A percentile compares a stretch with the other conserved stretches of the same genome.
Evolutionary conservation across 2,888 invertebrate genomes (phyloP).

Genomic region (Drosophila quinaria): DNA sequence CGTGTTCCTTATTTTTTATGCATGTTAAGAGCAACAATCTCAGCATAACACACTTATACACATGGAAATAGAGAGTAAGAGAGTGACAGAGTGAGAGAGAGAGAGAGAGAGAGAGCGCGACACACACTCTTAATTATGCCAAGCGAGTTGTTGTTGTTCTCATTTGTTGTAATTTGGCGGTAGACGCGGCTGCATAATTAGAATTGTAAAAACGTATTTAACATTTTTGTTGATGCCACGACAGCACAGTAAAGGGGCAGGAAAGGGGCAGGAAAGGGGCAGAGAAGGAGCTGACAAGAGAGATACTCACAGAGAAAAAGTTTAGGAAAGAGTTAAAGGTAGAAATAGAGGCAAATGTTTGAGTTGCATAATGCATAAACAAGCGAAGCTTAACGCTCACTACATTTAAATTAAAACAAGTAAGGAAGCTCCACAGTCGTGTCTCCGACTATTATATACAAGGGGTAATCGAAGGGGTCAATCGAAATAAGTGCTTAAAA

Average conservation of each 20-base stretch:
- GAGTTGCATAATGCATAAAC: slow-evolving; percentile 15
- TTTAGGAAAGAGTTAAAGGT: not conserved
- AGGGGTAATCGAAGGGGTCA: too few species aligned
- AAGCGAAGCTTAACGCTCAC: not conserved
- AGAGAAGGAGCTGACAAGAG: not conserved
- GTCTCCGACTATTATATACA: not conserved
- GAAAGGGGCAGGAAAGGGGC: not conserved
- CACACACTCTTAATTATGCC: slow-evolving; percentile 71
- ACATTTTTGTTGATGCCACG: slow-evolving; percentile 48
- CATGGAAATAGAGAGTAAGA: slow-evolving; percentile 35
- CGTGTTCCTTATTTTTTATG: slow-evolving; percentile 78
- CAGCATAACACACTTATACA: slow-evolving; percentile 58
- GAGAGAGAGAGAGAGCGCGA: slow-evolving; percentile 5
- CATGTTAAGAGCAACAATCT: slow-evolving; percentile 80
- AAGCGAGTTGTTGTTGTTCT: slow-evolving; percentile 39
- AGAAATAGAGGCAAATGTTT: not conserved
- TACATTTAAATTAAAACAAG: not conserved
- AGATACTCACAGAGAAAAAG: not conserved
- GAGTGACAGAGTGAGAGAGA: slow-evolving; percentile 2
- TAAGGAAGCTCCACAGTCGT: not conserved
- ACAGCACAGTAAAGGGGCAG: not conserved
- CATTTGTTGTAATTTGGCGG: slow-evolving; percentile 74
- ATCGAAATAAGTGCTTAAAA: too few species aligned
- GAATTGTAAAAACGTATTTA: slow-evolving; percentile 74
- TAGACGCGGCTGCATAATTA: slow-evolving; percentile 77